Evolutionary conservation across 2,113 vertebrate genomes (phyloP).

Genomic region (Lophotis ruficrista): DNA sequence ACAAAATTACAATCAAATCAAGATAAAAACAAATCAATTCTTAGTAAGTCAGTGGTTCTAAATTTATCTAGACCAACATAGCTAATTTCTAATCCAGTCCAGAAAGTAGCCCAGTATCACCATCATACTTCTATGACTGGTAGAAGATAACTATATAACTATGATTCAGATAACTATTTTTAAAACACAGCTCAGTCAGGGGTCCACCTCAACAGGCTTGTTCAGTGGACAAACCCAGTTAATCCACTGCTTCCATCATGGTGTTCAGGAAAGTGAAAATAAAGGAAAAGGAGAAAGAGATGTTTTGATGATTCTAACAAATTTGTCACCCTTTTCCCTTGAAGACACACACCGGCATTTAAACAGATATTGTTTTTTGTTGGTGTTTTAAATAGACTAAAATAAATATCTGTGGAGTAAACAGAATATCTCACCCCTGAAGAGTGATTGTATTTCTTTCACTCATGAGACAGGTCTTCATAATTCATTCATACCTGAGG

Average conservation of each 20-base stretch:
- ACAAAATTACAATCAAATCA: not conserved
- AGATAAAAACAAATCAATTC: not conserved
- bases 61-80: not conserved
- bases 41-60: not conserved
- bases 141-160: too few species aligned
- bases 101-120: not conserved
- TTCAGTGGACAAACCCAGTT: not conserved
- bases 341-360: not conserved
- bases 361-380: not conserved
- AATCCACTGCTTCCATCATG: not conserved
- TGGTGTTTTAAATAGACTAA: not conserved
- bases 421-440: conserved; percentile 43
- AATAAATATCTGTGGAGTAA: not conserved
- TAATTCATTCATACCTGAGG: conserved; percentile 50
- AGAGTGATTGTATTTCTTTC: conserved; percentile 55
- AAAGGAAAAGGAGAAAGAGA: not conserved
- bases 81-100: not conserved
- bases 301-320: not conserved
- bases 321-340: not conserved
- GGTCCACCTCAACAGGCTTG: not conserved
- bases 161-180: not conserved
- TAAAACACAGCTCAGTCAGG: not conserved
- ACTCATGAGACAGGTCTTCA: conserved; percentile 41
- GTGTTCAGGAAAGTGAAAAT: not conserved
- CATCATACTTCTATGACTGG: not conserved